Evolutionary conservation across 2,113 vertebrate species (phyloP).

Genomic region (Jaculus jaculus): DNA sequence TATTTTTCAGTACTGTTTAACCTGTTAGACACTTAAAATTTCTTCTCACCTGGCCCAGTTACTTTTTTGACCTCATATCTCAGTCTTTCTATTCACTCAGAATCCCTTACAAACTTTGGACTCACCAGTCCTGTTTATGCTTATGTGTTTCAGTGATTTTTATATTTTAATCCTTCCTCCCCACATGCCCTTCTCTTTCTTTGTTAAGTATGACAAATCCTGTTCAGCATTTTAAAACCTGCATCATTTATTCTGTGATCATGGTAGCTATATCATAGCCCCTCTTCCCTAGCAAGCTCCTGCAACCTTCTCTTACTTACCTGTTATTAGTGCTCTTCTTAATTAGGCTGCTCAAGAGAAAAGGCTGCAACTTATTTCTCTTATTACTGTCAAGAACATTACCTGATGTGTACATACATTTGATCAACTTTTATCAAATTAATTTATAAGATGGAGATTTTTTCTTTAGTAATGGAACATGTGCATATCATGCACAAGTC

Average conservation of each 20-base stretch:
- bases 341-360: slow-evolving; percentile 12
- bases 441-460: background rate
- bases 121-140: background rate
- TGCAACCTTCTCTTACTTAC: background rate
- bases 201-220: background rate
- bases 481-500: background rate
- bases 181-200: slow-evolving; percentile 22
- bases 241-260: background rate
- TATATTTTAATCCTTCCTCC: slow-evolving; percentile 7
- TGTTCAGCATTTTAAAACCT: background rate
- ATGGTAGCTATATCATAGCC: background rate
- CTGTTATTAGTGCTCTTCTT: background rate
- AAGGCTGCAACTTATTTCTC: background rate
- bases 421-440: slow-evolving; percentile 42
- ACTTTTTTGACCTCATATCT: background rate
- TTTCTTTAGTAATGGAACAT: background rate
- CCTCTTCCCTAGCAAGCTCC: background rate
- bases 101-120: background rate
- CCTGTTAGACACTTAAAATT: background rate
- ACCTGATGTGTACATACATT: slow-evolving; percentile 1
- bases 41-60: background rate
- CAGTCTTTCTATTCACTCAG: background rate
- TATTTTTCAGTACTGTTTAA: background rate
- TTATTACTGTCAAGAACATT: background rate
- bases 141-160: background rate